Evolutionary conservation across 2,113 vertebrate genomes (phyloP), one percentile per base, ranked within the genome.

Genomic region (Epinephelus moara): DNA sequence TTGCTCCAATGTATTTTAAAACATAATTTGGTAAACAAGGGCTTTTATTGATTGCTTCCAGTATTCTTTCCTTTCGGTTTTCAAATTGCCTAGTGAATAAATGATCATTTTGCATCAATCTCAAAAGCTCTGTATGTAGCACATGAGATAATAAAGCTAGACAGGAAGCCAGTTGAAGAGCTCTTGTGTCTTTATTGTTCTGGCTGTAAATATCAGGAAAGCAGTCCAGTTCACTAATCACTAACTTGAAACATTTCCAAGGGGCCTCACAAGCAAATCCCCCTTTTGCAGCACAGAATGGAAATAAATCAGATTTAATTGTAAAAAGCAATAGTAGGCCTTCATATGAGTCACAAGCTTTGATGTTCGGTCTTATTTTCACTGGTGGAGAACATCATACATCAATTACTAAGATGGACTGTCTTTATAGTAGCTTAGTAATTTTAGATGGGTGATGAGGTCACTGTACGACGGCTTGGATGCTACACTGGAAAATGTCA

Each of bases 401-500:
- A 56, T 72, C 11, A 42, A 0, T 66, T 50, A 68, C 67, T 80
- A 53, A 77, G 70, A 77, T 75, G 47, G 40, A 70, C 14, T 80
- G 37, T 62, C 72, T 86, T 90, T 56, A 70, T 21, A 73, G 55
- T 45, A 73, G 56, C 18, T 57, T 64, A 10, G 55, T 78, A 52
- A 49, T 66, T 73, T 76, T 13, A 30, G 53, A 64, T 78, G 12
- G 18, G 27, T 21, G 49, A 56, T 55, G 69, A 57, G 50, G 78
- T 85, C 77, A 80, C 23, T n/a, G 57, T 61, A 50, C 4, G 12
- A 88, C 37, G 60, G 55, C 67, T 79, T 23, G 52, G 55, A 80
- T 61, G 50, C 59, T 19, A 75, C 42, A 53, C 37, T 56, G 78
- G 27, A 77, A 89, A 78, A 72, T 86, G 68, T 85, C 59, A 82